Conservation (phyloP, 2,113 vertebrate genomes). For the Pelecanus crispus region DNA sequence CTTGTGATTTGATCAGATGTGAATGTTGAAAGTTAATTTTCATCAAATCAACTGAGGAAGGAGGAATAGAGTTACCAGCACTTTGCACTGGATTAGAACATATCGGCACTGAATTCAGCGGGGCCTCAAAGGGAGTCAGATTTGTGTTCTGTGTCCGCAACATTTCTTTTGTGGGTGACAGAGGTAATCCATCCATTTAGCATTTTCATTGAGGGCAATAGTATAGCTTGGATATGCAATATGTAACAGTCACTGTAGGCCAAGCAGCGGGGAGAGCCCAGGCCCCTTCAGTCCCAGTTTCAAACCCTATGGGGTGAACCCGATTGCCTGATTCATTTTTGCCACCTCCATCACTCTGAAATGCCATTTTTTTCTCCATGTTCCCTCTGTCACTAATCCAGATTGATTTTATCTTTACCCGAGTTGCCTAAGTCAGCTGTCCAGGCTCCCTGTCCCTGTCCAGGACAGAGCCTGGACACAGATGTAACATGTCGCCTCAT, state of each 20-base stretch:
- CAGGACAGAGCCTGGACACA: background rate
- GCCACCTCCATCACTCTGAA: background rate
- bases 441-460: background rate
- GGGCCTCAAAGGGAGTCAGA: background rate
- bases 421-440: background rate
- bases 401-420: background rate
- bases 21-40: conserved; percentile 37
- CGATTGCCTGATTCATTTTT: background rate
- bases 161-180: background rate
- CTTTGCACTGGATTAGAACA: background rate
- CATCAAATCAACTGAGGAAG: background rate
- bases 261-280: background rate
- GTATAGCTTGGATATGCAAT: background rate
- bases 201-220: background rate
- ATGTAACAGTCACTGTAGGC: background rate
- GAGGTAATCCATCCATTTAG: background rate
- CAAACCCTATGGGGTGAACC: background rate
- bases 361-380: background rate
- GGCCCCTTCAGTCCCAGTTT: background rate
- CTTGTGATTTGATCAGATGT: conserved; percentile 23
- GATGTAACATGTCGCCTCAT: background rate
- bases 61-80: background rate
- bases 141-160: background rate
- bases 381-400: background rate
- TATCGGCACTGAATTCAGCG: background rate